Base-by-base conservation (phyloP, 2,113 vertebrate species). In the Paraplagusia blochii region DNA sequence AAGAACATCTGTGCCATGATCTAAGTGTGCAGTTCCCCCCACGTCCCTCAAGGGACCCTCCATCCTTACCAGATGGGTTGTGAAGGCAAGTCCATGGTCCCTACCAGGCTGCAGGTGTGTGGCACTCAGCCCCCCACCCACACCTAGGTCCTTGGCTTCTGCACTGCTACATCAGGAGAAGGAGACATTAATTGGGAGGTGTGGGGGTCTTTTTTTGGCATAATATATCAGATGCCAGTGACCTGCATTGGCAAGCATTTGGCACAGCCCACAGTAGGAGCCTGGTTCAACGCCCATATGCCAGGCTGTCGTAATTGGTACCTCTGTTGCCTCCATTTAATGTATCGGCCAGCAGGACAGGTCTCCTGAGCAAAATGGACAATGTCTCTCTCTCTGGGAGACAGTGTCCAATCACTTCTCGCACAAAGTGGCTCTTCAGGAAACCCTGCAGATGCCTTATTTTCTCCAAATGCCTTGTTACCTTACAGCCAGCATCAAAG, bases 241-340 rank as follows among this genome's bases (percentile, higher is more conserved):
- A 88, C 85, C 88, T 83, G 80, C 69, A 62, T 62, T 60, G 58
- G 66, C 59, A 69, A 84, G 68, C 87, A 87, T 80, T 91, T 90
- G 87, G 88, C 83, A 74, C 63, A 53, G 69, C 48, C 74, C 76
- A 67, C 87, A 83, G 89, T 85, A 79, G 86, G 69, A 70, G 76
- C 55, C 42, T 52, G 58, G 52, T 29, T 39, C 35, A 53, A 67
- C 69, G 80, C 57, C 85, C 90, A 87, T 90, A 87, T 90, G 90
- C 82, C 81, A 85, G 76, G 67, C 55, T 60, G 70, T 58, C 63
- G 64, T 90, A 88, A 91, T 90, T 91, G 87, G 82, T 69, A 59
- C 58, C 69, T 77, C 60, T 51, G 58, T 77, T 79, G 76, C 76
- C 65, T 62, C 53, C 51, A 48, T 79, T 78, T 77, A 75, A 49